Conservation (phyloP, 2,113 vertebrate genomes). For the Apaloderma vittatum region DNA sequence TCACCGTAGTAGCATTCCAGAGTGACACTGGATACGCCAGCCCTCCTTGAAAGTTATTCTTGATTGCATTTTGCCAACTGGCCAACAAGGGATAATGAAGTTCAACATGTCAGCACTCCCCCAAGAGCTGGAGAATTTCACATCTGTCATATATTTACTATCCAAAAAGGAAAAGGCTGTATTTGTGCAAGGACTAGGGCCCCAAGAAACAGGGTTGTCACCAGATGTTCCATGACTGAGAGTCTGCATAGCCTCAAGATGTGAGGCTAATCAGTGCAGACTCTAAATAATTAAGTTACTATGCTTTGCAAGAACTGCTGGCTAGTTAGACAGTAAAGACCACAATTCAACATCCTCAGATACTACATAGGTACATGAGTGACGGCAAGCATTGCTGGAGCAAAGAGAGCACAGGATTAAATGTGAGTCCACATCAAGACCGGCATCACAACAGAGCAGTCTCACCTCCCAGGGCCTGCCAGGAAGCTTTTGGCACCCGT, state of each 20-base stretch:
- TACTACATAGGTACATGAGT: not conserved
- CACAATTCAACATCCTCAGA: not conserved
- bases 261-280: conserved; percentile 11
- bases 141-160: conserved; percentile 21
- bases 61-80: conserved; percentile 25
- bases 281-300: conserved; percentile 37
- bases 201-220: not conserved
- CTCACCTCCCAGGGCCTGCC: not conserved
- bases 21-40: not conserved
- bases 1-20: not conserved
- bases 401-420: not conserved
- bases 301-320: conserved; percentile 1
- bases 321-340: not conserved
- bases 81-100: not conserved
- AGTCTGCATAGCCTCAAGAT: conserved; percentile 21
- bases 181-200: not conserved
- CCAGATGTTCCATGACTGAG: conserved; percentile 8
- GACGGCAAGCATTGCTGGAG: not conserved
- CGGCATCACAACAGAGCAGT: not conserved
- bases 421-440: not conserved
- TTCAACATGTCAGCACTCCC: not conserved
- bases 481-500: not conserved
- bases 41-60: not conserved
- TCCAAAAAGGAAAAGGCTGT: conserved; percentile 2
- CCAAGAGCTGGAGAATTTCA: conserved; percentile 27